Evolutionary conservation across 2,113 vertebrate genomes (phyloP).

Genomic region (Megalops atlanticus): DNA sequence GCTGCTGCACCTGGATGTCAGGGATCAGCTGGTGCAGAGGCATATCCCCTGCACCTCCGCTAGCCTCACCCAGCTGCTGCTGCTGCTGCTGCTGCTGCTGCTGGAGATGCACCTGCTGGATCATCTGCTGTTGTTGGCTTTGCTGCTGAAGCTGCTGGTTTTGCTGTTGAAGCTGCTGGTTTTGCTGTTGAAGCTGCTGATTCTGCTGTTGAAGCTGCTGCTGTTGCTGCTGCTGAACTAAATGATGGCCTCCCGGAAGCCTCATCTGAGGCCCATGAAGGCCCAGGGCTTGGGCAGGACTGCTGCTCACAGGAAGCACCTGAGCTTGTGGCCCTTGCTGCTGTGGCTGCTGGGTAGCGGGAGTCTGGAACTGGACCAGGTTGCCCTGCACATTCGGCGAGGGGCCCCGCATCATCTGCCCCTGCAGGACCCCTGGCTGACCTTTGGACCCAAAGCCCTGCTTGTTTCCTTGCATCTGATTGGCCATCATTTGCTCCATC

Average conservation of each 20-base stretch:
- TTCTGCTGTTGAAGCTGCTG: constrained; percentile 61
- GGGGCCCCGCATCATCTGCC: constrained; percentile 92
- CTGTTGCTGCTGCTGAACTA: constrained; percentile 82
- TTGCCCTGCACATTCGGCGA: constrained; percentile 87
- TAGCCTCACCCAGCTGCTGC: constrained; percentile 78
- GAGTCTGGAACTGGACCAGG: constrained; percentile 87
- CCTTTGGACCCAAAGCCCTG: constrained; percentile 86
- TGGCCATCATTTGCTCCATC: constrained; percentile 97
- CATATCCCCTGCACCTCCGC: constrained; percentile 75
- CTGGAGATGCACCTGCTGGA: constrained; percentile 63
- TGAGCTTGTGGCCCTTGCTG: constrained; percentile 75
- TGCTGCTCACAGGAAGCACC: constrained; percentile 85
- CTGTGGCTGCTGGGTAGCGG: constrained; percentile 61
- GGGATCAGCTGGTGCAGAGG: constrained; percentile 84
- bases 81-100: constrained; percentile 69
- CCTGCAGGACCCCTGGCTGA: constrained; percentile 82
- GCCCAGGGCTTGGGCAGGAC: constrained; percentile 85
- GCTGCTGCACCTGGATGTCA: constrained; percentile 87
- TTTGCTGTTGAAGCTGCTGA: constrained; percentile 49
- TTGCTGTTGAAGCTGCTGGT: constrained; percentile 45
- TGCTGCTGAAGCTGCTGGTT: constrained; percentile 62
- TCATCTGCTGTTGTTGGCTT: constrained; percentile 78
- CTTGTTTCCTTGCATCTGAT: constrained; percentile 93
- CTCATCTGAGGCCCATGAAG: constrained; percentile 92
- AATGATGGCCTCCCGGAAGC: constrained; percentile 79